phyloP scores from a whole-genome alignment of 1,140 invertebrate genomes.

The Apis florea region DNA sequence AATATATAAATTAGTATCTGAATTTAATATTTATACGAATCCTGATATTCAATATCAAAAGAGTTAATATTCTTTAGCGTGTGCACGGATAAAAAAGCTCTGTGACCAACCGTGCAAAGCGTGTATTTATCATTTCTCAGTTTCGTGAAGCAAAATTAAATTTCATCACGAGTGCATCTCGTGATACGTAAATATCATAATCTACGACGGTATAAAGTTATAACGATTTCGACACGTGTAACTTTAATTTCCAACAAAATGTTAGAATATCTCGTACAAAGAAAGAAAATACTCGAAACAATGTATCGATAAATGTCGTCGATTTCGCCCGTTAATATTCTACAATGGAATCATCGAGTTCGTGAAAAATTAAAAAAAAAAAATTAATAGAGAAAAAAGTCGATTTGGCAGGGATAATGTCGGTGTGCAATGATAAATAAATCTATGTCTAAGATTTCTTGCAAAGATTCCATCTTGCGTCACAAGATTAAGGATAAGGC shows the following conservation, averaged over 20 bases:
- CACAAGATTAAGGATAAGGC: constrained; percentile 32
- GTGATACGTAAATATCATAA: background rate
- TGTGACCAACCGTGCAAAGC: background rate
- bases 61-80: no score
- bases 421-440: constrained; percentile 21
- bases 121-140: background rate
- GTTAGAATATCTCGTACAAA: no score
- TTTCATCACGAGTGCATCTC: background rate
- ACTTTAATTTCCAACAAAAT: no score
- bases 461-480: constrained; percentile 1
- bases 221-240: no score
- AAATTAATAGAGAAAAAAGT: background rate
- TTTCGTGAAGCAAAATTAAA: background rate
- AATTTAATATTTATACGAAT: no score
- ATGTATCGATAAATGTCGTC: no score
- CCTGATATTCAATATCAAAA: no score
- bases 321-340: no score
- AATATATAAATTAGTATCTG: no score
- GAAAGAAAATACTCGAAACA: no score
- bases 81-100: no score
- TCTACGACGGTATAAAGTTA: background rate
- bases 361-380: background rate
- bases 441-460: background rate
- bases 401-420: background rate
- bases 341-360: background rate